A percentile compares a stretch with the other conserved stretches of the same genome.
Conservation (phyloP, 2,797 vertebrate species). For the Myiothlypis coronata region DNA sequence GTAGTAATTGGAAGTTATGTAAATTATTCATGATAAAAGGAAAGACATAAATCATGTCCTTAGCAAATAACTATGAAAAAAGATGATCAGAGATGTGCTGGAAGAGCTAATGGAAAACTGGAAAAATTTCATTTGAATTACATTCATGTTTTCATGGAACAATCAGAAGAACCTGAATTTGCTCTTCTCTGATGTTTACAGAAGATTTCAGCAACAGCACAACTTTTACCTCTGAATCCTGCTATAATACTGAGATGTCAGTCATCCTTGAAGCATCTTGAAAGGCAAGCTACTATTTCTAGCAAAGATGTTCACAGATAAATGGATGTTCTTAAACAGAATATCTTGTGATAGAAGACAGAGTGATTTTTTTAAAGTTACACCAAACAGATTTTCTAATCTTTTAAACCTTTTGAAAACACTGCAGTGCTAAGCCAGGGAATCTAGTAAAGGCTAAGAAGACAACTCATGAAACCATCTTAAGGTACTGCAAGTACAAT, state of each 20-base stretch:
- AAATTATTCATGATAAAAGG: slow-evolving; percentile 42
- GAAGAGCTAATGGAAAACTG: neutral
- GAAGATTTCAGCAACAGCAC: neutral
- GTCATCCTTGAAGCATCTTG: neutral
- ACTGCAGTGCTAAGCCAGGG: neutral
- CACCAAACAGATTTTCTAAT: neutral
- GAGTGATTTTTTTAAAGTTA: neutral
- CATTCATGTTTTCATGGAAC: neutral
- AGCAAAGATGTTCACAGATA: neutral
- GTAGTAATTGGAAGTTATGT: neutral
- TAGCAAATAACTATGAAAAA: neutral
- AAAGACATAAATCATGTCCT: neutral
- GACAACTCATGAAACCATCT: neutral
- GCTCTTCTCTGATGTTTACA: neutral
- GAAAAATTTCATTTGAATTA: neutral
- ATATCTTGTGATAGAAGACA: neutral
- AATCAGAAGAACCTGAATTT: neutral
- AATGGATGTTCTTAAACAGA: neutral
- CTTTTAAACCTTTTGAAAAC: neutral
- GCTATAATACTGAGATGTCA: neutral
- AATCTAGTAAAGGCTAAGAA: neutral
- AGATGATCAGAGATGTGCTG: neutral
- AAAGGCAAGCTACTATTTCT: neutral
- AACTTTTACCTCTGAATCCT: neutral
- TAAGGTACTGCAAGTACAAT: neutral